Evolutionary conservation across 2,888 invertebrate species (phyloP), one percentile per base, ranked within the genome.

Genomic region (Endomychus coccineus): DNA sequence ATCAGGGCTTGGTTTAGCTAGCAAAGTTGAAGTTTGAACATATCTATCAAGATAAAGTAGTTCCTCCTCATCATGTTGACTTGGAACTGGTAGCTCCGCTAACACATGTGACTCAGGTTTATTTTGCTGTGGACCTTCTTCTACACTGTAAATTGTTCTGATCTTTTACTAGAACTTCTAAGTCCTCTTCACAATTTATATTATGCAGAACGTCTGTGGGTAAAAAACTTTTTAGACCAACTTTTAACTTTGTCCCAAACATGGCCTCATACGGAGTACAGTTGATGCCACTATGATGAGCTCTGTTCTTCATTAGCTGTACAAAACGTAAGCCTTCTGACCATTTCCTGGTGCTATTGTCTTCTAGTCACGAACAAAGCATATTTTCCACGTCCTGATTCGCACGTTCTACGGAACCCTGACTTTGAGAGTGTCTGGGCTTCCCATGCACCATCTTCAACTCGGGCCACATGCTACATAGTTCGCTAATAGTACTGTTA

Each of bases 241-340:
- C 27, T 38, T 36, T 39, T 10, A 29, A 9, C 9, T 21, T 21
- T 6, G 22, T 22, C 9, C 36, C 39, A 16, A 39, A 39, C 30
- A 39, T 38, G n/a, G 39, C 30, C n/a, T 38, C 36, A 30, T 39
- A 28, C 7, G 39, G 29, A 38, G 33, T 30, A 29, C 30, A 17
- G n/a, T 52, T 55, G 28, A 66, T 65, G 3, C 56, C 62, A 27
- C 45, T 15, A 44, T 64, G 61, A 44, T 49, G 44, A 12, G 57
- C 56, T 46, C 49, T 45, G 42, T 66, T 67, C 53, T 67, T 66
- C 58, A 56, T 59, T 34, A 62, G 50, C 44, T 66, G 64, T 13
- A 65, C 48, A 46, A 63, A 66, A 21, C 46, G 33, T 36, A 64
- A 44, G 10, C 62, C 66, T 46, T 62, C 53, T 9, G 56, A 56